Base-by-base conservation (phyloP, 2,113 vertebrate genomes). In the Pelusios castaneus region DNA sequence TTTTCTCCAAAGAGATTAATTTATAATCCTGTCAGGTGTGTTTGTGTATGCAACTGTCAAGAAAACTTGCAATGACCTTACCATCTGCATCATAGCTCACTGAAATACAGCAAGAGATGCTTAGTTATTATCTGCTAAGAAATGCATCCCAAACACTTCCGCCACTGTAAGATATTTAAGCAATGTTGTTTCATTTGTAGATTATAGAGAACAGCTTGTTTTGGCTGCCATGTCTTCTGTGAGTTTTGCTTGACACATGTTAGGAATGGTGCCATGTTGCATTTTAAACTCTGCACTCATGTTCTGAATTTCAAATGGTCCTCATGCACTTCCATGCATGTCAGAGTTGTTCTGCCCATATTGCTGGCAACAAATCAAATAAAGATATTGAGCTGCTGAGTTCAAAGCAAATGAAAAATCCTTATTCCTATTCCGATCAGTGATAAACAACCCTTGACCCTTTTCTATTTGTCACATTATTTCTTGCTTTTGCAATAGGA, bases 121-220 rank as follows among this genome's bases (percentile, higher is more conserved):
- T 94, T 52, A n/a, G 34, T n/a, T 89, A 12, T 43, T 75, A 85
- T 41, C 91, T 67, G 1, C 1, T 27, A 84, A 58, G 79, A 90
- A 96, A 87, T 1, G 1, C 60, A 41, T 31, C 81, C 56, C 88
- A 76, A 51, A 83, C 7, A 3, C 87, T 91, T 56, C 84, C 55
- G 55, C 47, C 84, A 38, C 31, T 73, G 45, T 70, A 60, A 41
- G 34, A 19, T 70, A 67, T 56, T 73, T 67, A 91, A 93, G 16
- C 24, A 67, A 1, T 24, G 25, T 75, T 29, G 85, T 73, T 83
- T 54, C 45, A 77, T 54, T 80, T 81, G 16, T 0, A 80, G 34
- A 52, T 80, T 75, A 58, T 52, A 73, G 93, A 95, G 83, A 77
- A n/a, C 87, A 88, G 25, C 84, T 91, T 90, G 60, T 80, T 95